Percentiles rank a stretch among this genome's conserved stretches.
Evolutionary conservation across 2,888 invertebrate species (phyloP).

Genomic region (Philhelius pedissequus): DNA sequence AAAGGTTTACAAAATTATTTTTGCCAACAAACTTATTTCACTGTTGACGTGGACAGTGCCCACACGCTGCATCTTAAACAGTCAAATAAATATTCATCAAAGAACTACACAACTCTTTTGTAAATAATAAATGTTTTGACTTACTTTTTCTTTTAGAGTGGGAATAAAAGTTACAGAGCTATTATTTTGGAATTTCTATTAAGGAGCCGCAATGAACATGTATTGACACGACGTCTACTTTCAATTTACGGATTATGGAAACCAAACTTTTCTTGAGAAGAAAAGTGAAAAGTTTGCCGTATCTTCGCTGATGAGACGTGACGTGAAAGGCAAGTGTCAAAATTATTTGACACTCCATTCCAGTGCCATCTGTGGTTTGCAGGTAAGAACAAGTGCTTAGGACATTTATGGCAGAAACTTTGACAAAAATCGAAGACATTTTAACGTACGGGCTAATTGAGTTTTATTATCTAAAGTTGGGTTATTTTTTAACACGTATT

Average conservation of each 20-base stretch:
- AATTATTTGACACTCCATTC: slow-evolving; percentile 10
- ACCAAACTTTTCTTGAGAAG: slow-evolving; percentile 17
- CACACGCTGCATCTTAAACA: not conserved
- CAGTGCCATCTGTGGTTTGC: slow-evolving; percentile 30
- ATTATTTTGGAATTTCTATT: not conserved
- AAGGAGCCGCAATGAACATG: not conserved
- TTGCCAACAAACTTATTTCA: slow-evolving; percentile 4
- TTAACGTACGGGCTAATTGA: too few species aligned
- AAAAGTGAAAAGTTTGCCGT: slow-evolving; percentile 40
- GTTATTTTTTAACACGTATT: too few species aligned
- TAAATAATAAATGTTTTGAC: not conserved
- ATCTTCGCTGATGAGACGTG: slow-evolving; percentile 72
- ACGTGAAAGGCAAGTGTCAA: slow-evolving; percentile 74
- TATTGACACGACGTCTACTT: slow-evolving; percentile 56
- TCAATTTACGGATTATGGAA: not conserved
- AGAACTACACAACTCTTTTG: not conserved
- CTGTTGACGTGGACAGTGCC: slow-evolving; percentile 57
- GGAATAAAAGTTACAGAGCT: not conserved
- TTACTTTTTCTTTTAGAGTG: slow-evolving; percentile 40
- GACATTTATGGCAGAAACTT: not conserved
- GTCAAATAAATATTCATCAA: slow-evolving; percentile 25
- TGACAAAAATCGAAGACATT: too few species aligned
- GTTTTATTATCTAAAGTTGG: too few species aligned
- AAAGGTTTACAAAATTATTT: slow-evolving; percentile 71
- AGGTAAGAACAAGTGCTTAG: not conserved